phyloP scores from a whole-genome alignment of 1,140 invertebrate genomes.

The Acromyrmex heyeri region DNA sequence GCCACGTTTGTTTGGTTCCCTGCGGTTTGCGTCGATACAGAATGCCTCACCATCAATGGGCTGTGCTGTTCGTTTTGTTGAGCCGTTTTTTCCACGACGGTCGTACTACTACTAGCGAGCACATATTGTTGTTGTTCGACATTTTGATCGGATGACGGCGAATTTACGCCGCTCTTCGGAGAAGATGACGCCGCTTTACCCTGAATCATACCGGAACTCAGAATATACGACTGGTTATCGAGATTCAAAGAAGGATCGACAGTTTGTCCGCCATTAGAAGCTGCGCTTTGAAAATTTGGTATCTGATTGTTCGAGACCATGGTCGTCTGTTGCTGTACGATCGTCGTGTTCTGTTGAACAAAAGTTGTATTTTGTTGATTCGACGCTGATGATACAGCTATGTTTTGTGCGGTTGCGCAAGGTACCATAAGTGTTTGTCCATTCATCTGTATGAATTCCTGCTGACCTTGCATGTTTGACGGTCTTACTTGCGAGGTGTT shows the following conservation, averaged over 20 bases:
- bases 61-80: slow-evolving; percentile 79
- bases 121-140: slow-evolving; percentile 85
- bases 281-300: slow-evolving; percentile 82
- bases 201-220: slow-evolving; percentile 83
- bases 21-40: slow-evolving; percentile 92
- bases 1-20: slow-evolving; percentile 88
- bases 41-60: slow-evolving; percentile 87
- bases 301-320: slow-evolving; percentile 92
- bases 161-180: slow-evolving; percentile 81
- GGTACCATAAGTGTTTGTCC: slow-evolving; percentile 93
- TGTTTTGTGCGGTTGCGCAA: slow-evolving; percentile 89
- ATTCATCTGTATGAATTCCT: slow-evolving; percentile 91
- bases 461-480: slow-evolving; percentile 87
- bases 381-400: slow-evolving; percentile 87
- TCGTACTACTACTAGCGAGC: slow-evolving; percentile 80
- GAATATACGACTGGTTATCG: slow-evolving; percentile 85
- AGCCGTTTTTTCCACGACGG: slow-evolving; percentile 79
- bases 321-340: slow-evolving; percentile 90
- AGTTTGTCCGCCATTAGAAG: slow-evolving; percentile 72
- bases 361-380: slow-evolving; percentile 91
- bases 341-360: slow-evolving; percentile 91
- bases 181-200: slow-evolving; percentile 81
- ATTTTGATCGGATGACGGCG: slow-evolving; percentile 83
- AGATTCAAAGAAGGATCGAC: slow-evolving; percentile 86
- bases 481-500: slow-evolving; percentile 88